Evolutionary conservation across 1,140 invertebrate species (phyloP).

Genomic region (Pogonomyrmex barbatus): DNA sequence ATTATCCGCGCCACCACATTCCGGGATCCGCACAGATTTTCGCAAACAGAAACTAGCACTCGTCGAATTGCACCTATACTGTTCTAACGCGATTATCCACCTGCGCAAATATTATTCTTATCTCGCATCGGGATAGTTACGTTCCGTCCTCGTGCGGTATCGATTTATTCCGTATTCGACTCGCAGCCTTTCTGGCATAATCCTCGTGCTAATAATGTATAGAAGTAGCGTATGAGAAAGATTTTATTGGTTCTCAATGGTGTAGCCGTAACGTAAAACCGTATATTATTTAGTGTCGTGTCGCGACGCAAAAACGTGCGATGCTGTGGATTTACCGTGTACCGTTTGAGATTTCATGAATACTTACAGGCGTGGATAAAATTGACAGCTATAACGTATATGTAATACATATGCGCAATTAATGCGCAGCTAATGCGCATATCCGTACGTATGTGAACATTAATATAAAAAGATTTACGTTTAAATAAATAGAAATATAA

Average conservation of each 20-base stretch:
- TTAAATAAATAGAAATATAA: slow-evolving; percentile 42
- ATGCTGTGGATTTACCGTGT: not conserved
- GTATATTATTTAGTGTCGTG: not conserved
- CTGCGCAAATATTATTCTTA: slow-evolving; percentile 62
- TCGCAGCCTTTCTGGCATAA: slow-evolving; percentile 3
- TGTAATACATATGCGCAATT: not conserved
- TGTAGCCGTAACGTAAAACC: not conserved
- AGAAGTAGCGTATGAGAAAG: slow-evolving; percentile 4
- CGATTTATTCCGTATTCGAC: slow-evolving; percentile 36
- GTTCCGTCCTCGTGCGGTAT: slow-evolving; percentile 19
- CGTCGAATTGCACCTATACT: slow-evolving; percentile 48
- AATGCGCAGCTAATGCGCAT: not conserved
- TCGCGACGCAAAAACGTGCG: not conserved
- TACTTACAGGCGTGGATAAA: not conserved
- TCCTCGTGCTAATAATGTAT: slow-evolving; percentile 16
- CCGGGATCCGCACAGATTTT: slow-evolving; percentile 10
- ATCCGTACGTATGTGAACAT: not conserved
- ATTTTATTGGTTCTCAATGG: slow-evolving; percentile 12
- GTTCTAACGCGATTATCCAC: slow-evolving; percentile 48
- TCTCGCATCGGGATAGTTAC: slow-evolving; percentile 15
- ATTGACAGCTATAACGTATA: not conserved
- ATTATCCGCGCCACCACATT: slow-evolving; percentile 20
- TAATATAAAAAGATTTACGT: slow-evolving; percentile 1
- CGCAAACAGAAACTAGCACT: slow-evolving; percentile 32
- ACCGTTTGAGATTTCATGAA: not conserved